Evolutionary conservation across 2,888 invertebrate genomes (phyloP), one percentile per base, ranked within the genome.

Genomic region (Rhingia rostrata): DNA sequence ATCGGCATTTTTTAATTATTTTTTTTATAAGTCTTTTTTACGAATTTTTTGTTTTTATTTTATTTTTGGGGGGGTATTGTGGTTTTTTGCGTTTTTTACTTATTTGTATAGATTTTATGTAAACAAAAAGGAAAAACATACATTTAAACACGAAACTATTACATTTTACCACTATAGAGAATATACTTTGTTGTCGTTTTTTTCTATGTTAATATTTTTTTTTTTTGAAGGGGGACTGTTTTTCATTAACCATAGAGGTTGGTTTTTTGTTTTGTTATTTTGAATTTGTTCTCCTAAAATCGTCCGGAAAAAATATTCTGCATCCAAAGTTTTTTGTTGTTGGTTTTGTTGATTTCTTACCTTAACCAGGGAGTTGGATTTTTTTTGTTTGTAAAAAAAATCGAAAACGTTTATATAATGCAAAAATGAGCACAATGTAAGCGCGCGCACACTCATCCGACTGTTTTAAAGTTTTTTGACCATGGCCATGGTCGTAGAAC

Each of bases 71-170:
- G 60, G 54, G 37, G 45, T 75, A 60, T 61, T 79, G 37, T 66
- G 74, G 54, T 49, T 64, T 78, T 83, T 45, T 78, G 32, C 9
- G 12, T 66, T 63, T 67, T 75, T 49, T 47, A 6, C 54, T 64
- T 74, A 45, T 43, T 63, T 63, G 35, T 45, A 43, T 63, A 32
- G 63, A 14, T 63, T 73, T 73, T 72, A 56, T 70, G 37, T 85
- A 69, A 78, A 77, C 81, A 85, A 79, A 78, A 67, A 78, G 73
- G 73, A 73, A 73, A 82, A 78, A 82, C 78, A 82, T 82, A 78
- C 73, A 83, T 73, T 83, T 73, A 73, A 78, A 83, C 78, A 78
- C 78, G 72, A 83, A 83, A 78, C 63, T 78, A 79, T 83, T 73
- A 81, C 69, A 63, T 73, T 67, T 72, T 79, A 83, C 73, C 67